Evolutionary conservation across 1,140 invertebrate species (phyloP).

Genomic region (Drosophila repleta): DNA sequence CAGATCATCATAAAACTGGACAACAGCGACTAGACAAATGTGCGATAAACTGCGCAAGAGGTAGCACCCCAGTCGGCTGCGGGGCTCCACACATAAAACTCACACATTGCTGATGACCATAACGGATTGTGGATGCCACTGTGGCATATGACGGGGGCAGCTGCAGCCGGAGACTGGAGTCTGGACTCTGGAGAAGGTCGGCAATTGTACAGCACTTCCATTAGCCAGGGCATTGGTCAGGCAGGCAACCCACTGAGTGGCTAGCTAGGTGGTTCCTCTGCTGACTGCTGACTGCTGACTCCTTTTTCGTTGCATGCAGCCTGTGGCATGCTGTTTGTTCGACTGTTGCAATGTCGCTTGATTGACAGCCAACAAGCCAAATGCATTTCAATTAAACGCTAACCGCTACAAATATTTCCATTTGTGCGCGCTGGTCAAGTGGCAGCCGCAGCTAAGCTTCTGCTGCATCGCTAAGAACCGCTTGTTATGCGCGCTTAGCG

Average conservation of each 20-base stretch:
- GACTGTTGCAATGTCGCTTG: conserved; percentile 43
- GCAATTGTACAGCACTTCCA: conserved; percentile 1
- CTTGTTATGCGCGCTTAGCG: background rate
- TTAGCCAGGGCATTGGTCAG: conserved; percentile 9
- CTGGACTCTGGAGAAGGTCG: conserved; percentile 7
- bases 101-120: conserved; percentile 3
- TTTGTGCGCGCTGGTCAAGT: conserved; percentile 67
- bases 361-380: conserved; percentile 80
- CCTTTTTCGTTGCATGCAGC: conserved; percentile 14
- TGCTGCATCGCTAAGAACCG: conserved; percentile 11
- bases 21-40: conserved; percentile 7
- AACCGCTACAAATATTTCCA: conserved; percentile 82
- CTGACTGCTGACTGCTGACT: conserved; percentile 5
- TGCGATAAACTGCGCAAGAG: conserved; percentile 5
- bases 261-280: conserved; percentile 6
- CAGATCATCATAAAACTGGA: conserved; percentile 20
- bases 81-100: conserved; percentile 1
- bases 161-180: no score
- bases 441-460: conserved; percentile 26
- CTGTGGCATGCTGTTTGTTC: conserved; percentile 24
- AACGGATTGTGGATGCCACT: conserved; percentile 3
- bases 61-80: conserved; percentile 1
- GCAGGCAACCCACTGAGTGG: no score
- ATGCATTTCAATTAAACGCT: conserved; percentile 83
- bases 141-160: background rate